These are phyloP conservation scores for Festucalex cinctus DNA, from an alignment of 2,113 vertebrate species.

Conservation along the genomic window DNA sequence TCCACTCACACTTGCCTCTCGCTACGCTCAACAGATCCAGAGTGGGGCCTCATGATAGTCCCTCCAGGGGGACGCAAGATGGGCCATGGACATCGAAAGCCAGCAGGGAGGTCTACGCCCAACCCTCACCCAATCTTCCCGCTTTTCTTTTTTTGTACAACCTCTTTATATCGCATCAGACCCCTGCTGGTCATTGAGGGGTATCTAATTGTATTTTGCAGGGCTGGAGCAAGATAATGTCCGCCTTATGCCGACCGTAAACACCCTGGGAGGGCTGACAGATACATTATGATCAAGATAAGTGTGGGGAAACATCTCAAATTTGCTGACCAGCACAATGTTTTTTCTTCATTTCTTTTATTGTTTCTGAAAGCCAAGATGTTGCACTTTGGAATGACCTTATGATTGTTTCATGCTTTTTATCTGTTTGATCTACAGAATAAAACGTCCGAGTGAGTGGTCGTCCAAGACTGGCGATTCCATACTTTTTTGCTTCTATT, in stretches of 20 bases:
- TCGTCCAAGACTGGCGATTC: too few relatives aligned
- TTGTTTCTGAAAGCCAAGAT: too few relatives aligned
- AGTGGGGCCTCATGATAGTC: slow-evolving; percentile 78
- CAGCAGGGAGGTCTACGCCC: slow-evolving; percentile 66
- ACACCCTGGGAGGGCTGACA: slow-evolving; percentile 31
- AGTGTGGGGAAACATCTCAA: slow-evolving; percentile 8
- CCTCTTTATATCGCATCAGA: slow-evolving; percentile 50
- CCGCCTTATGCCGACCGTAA: slow-evolving; percentile 68
- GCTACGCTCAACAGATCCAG: slow-evolving; percentile 58
- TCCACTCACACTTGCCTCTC: slow-evolving; percentile 58
- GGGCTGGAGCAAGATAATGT: slow-evolving; percentile 69
- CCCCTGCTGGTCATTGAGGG: slow-evolving; percentile 64
- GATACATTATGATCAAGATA: slow-evolving; percentile 12
- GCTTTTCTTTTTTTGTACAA: slow-evolving; percentile 30
- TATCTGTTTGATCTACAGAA: too few relatives aligned
- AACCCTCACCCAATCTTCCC: slow-evolving; percentile 25
- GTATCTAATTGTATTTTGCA: slow-evolving; percentile 78
- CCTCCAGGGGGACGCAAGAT: slow-evolving; percentile 74
- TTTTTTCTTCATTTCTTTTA: too few relatives aligned
- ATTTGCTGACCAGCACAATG: too few relatives aligned
- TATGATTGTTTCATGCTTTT: too few relatives aligned
- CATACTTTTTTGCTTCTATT: too few relatives aligned
- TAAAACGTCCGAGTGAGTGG: too few relatives aligned
- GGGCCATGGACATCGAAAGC: slow-evolving; percentile 78
- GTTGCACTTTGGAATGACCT: too few relatives aligned